A percentile compares a stretch with the other conserved stretches of the same genome.
Evolutionary conservation across 2,888 invertebrate genomes (phyloP).

Genomic region (Leptopilina myrica): DNA sequence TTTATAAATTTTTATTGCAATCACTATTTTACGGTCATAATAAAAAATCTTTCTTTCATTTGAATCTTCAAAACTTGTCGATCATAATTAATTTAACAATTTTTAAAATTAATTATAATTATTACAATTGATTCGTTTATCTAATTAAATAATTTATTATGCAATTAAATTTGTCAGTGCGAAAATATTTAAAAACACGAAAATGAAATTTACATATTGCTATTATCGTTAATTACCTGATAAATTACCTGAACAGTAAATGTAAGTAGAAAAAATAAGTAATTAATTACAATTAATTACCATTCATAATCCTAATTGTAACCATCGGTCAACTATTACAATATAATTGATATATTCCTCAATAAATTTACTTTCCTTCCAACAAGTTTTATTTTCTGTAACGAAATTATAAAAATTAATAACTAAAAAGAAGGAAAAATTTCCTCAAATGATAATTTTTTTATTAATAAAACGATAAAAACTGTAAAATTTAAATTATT

Average conservation of each 20-base stretch:
- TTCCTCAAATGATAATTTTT: not conserved
- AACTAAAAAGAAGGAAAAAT: not conserved
- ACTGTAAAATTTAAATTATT: no score
- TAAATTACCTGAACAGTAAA: not conserved
- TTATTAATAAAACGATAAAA: no score
- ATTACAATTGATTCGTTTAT: not conserved
- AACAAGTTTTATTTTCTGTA: not conserved
- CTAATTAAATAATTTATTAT: no score
- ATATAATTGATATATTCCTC: not conserved
- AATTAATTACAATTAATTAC: not conserved
- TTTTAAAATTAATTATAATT: no score
- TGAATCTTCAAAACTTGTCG: no score
- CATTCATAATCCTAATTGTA: not conserved
- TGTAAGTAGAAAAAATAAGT: not conserved
- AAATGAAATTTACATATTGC: no score
- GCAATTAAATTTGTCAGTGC: no score
- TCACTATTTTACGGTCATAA: no score
- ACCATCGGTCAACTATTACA: not conserved
- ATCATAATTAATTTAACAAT: no score
- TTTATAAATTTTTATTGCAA: no score
- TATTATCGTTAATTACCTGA: not conserved
- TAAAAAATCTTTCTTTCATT: no score
- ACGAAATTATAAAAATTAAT: not conserved
- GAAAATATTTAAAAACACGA: no score
- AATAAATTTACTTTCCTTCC: not conserved